phyloP scores from a whole-genome alignment of 2,113 vertebrate species.

The Octodon degus region DNA sequence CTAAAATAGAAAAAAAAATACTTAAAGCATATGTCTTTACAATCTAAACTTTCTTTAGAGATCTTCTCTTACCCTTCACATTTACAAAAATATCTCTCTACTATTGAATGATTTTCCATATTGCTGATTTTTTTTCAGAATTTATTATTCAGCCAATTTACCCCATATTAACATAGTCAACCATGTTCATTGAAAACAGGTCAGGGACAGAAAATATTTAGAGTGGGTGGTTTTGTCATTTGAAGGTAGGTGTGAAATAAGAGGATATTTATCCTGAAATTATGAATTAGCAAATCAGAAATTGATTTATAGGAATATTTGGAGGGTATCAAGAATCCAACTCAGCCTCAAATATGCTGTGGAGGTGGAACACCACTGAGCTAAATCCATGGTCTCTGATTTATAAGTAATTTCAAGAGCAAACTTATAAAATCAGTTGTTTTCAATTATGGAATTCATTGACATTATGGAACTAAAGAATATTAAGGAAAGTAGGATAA shows the following conservation, averaged over 20 bases:
- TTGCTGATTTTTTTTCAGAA: neutral
- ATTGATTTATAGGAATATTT: neutral
- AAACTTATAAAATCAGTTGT: neutral
- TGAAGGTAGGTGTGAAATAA: neutral
- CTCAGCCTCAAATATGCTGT: no score
- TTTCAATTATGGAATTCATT: neutral
- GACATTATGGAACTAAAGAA: neutral
- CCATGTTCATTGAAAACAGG: neutral
- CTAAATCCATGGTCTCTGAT: no score
- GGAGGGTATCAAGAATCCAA: no score
- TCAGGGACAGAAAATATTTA: neutral
- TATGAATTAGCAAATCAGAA: neutral
- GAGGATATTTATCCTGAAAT: neutral
- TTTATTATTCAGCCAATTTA: neutral
- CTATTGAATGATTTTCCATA: neutral
- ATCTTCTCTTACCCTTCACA: neutral
- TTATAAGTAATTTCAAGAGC: neutral
- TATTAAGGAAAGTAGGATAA: neutral
- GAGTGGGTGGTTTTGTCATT: fast-evolving
- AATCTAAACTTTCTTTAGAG: neutral
- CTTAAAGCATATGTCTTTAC: neutral
- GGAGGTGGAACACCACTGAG: no score
- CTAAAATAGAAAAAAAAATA: neutral
- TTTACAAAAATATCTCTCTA: neutral
- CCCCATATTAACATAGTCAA: neutral